Percentiles rank a stretch among this genome's conserved stretches.
Evolutionary conservation across 1,140 invertebrate genomes (phyloP).

Genomic region (Anadara kagoshimensis): DNA sequence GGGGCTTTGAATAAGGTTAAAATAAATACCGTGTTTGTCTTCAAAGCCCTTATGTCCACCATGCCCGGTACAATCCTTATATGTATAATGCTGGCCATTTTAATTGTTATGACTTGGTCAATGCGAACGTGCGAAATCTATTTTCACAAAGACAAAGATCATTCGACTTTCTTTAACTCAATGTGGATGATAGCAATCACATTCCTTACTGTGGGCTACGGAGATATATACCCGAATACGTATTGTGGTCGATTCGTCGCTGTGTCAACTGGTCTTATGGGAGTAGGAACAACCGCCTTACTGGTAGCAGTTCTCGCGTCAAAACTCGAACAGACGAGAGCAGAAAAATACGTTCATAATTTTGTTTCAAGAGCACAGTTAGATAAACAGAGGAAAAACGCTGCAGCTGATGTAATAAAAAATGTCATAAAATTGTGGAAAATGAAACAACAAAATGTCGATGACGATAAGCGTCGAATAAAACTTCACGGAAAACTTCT

Average conservation of each 20-base stretch:
- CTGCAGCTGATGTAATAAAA: constrained; percentile 61
- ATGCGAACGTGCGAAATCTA: constrained; percentile 68
- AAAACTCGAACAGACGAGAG: constrained; percentile 60
- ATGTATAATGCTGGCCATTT: constrained; percentile 63
- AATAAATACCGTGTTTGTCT: constrained; percentile 71
- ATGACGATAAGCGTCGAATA: constrained; percentile 33
- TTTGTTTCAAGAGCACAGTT: constrained; percentile 58
- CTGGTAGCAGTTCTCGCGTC: constrained; percentile 67
- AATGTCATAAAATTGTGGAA: constrained; percentile 56
- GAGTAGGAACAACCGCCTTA: constrained; percentile 66
- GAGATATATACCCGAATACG: constrained; percentile 62
- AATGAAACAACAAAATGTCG: constrained; percentile 34
- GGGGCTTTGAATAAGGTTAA: constrained; percentile 72
- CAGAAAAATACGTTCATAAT: constrained; percentile 63
- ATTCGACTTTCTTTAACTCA: constrained; percentile 53
- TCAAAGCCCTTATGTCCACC: constrained; percentile 73
- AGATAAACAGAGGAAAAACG: constrained; percentile 54
- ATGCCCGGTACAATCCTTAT: constrained; percentile 68
- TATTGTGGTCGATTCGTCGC: constrained; percentile 65
- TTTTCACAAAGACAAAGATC: constrained; percentile 50
- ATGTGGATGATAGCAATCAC: constrained; percentile 69
- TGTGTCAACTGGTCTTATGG: constrained; percentile 65
- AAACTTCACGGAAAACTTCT: constrained; percentile 54
- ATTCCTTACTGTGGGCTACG: constrained; percentile 68
- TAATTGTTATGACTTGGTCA: constrained; percentile 69